phyloP scores from a whole-genome alignment of 2,113 vertebrate species.

The Coregonus clupeaformis region DNA sequence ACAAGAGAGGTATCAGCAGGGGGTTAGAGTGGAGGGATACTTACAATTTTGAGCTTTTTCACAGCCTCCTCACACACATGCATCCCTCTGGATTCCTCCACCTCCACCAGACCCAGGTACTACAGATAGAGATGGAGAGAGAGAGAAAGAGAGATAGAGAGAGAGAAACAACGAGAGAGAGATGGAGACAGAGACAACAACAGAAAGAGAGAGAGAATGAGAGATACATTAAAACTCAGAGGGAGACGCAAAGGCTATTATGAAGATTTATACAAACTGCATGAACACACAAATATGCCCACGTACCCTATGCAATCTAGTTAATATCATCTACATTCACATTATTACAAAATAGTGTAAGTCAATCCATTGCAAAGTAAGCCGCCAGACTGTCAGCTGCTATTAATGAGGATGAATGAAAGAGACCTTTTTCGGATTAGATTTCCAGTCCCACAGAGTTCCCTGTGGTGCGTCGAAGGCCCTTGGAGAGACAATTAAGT shows the following conservation, averaged over 20 bases:
- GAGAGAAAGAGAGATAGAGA: background rate
- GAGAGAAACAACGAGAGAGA: background rate
- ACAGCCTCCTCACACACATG: conserved; percentile 92
- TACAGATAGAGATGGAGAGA: conserved; percentile 39
- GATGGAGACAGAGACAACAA: background rate
- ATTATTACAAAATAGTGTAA: too few species aligned
- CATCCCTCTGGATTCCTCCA: conserved; percentile 93
- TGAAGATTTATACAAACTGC: too few species aligned
- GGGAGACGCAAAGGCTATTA: background rate
- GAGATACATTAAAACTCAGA: background rate
- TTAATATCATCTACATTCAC: too few species aligned
- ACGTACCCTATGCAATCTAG: too few species aligned
- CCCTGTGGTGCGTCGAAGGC: background rate
- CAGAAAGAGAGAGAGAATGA: background rate
- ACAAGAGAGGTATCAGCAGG: background rate
- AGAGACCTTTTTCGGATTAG: background rate
- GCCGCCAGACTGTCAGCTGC: too few species aligned
- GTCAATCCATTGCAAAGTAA: too few species aligned
- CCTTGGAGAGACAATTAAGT: too few species aligned
- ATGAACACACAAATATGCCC: too few species aligned
- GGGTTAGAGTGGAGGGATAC: conserved; percentile 40
- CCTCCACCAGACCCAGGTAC: conserved; percentile 90
- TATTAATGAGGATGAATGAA: background rate
- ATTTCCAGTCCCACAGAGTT: background rate
- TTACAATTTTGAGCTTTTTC: conserved; percentile 89